These are phyloP conservation scores for Saccostrea echinata DNA, from an alignment of 1,140 invertebrate species.

Conservation along the genomic window DNA sequence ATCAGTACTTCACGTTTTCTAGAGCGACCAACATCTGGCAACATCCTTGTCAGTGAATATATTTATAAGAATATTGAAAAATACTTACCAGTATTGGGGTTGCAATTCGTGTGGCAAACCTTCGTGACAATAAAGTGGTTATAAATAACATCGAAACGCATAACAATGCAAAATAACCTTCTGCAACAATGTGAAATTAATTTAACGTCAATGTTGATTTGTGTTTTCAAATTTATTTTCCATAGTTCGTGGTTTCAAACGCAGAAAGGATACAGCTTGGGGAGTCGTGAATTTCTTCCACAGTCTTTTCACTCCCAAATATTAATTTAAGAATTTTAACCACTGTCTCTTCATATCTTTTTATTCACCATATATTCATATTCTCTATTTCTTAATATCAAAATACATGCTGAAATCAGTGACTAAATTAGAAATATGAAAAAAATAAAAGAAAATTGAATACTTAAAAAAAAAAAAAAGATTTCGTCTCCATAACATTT, in stretches of 20 bases:
- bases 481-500: conserved; percentile 1
- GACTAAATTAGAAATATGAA: too few relatives aligned
- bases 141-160: conserved; percentile 15
- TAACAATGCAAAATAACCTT: not conserved
- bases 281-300: too few relatives aligned
- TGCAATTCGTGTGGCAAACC: not conserved
- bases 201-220: not conserved
- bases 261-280: not conserved
- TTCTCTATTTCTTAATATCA: not conserved
- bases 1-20: too few relatives aligned
- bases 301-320: not conserved
- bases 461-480: conserved; percentile 23
- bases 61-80: not conserved
- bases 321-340: not conserved
- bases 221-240: not conserved
- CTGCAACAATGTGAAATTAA: conserved; percentile 19
- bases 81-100: not conserved
- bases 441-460: not conserved
- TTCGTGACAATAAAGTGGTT: not conserved
- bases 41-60: too few relatives aligned
- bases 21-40: too few relatives aligned
- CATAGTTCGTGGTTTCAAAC: not conserved
- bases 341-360: too few relatives aligned
- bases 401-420: not conserved
- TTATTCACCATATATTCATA: too few relatives aligned